phyloP scores from a whole-genome alignment of 1,140 invertebrate species.

The Lepidurus arcticus region DNA sequence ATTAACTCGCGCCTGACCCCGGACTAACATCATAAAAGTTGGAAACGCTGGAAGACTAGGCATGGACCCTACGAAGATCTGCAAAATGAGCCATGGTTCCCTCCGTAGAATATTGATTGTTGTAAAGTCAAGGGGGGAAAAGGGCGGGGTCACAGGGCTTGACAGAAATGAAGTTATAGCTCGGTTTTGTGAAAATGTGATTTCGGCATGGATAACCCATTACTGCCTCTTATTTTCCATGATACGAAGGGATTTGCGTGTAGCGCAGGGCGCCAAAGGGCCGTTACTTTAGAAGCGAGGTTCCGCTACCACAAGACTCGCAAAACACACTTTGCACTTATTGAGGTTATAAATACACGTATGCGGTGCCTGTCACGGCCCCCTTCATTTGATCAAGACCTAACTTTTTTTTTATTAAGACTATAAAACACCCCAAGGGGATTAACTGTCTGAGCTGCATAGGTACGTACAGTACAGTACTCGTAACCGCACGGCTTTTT shows the following conservation, averaged over 20 bases:
- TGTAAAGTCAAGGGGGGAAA: no score
- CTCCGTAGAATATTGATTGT: no score
- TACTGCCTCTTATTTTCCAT: slow-evolving; percentile 14
- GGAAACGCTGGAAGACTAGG: no score
- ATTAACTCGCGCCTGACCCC: no score
- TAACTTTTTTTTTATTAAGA: slow-evolving; percentile 1
- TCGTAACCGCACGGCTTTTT: background rate
- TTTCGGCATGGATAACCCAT: background rate
- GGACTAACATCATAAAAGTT: no score
- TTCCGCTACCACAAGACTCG: background rate
- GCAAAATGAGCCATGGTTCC: no score
- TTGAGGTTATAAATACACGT: slow-evolving; percentile 1
- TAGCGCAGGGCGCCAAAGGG: background rate
- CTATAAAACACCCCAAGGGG: background rate
- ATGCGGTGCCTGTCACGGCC: slow-evolving; percentile 12
- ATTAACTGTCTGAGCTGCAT: background rate
- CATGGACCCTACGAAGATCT: no score
- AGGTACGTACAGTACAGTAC: background rate
- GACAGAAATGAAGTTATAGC: background rate
- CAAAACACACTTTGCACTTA: slow-evolving; percentile 4
- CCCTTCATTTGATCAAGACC: slow-evolving; percentile 18
- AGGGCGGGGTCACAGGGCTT: background rate
- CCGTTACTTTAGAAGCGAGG: background rate
- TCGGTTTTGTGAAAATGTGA: background rate
- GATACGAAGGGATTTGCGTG: background rate